Evolutionary conservation across 2,113 vertebrate species (phyloP).

Genomic region (human): DNA sequence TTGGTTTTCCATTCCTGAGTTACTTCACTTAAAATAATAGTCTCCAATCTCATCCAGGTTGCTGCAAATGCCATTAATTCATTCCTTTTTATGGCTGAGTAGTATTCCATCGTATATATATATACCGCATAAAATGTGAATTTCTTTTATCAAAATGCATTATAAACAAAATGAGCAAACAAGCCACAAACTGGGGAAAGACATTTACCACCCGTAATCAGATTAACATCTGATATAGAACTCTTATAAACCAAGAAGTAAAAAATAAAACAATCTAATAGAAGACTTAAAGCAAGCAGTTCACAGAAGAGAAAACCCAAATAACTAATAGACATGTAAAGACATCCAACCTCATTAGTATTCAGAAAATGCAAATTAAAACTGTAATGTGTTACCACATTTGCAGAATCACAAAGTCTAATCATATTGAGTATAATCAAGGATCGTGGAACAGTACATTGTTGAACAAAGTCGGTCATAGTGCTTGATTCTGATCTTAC

Average conservation of each 20-base stretch:
- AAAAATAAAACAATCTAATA: not conserved
- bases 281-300: not conserved
- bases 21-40: too few relatives aligned
- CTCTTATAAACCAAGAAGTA: not conserved
- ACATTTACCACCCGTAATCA: not conserved
- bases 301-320: conserved; percentile 3
- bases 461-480: not conserved
- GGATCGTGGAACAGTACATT: not conserved
- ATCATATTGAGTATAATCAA: not conserved
- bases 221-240: not conserved
- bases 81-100: too few relatives aligned
- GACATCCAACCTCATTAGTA: not conserved
- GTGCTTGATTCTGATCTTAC: not conserved
- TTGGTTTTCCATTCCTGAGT: too few relatives aligned
- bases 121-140: not conserved
- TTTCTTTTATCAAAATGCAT: not conserved
- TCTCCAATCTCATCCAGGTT: too few relatives aligned
- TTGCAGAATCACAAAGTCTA: not conserved
- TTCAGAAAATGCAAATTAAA: conserved; percentile 6
- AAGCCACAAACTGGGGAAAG: not conserved
- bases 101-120: too few relatives aligned
- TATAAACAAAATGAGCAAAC: not conserved
- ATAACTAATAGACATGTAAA: not conserved
- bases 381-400: not conserved
- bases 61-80: too few relatives aligned